Percentiles rank a stretch among this genome's conserved stretches.
Evolutionary conservation across 2,797 vertebrate genomes (phyloP).

Genomic region (Ceyx erithaca): DNA sequence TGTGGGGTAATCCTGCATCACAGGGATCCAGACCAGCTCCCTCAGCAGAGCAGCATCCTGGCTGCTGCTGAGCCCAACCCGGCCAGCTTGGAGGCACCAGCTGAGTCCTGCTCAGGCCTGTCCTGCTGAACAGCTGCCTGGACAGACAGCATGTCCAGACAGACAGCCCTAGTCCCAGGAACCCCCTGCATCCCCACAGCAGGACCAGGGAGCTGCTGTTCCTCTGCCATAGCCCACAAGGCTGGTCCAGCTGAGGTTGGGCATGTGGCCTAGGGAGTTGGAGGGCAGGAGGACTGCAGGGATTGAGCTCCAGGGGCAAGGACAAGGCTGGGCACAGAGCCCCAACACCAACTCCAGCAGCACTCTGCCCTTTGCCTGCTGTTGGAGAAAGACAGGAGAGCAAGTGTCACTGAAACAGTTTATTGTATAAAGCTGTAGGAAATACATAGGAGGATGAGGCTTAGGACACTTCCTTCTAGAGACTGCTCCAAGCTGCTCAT

Average conservation of each 20-base stretch:
- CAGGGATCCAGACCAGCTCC: rapidly evolving
- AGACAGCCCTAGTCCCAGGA: background rate
- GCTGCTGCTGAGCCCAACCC: background rate
- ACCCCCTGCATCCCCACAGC: background rate
- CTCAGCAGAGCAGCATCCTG: rapidly evolving
- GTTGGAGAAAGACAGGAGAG: background rate
- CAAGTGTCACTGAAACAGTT: background rate
- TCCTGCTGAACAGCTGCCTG: background rate
- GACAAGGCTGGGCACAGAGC: background rate
- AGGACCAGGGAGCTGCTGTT: background rate
- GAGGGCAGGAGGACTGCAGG: rapidly evolving
- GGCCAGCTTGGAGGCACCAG: too few relatives aligned
- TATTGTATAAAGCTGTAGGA: constrained; percentile 72
- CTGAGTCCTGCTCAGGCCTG: background rate
- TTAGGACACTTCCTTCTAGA: constrained; percentile 12
- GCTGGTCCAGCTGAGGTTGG: rapidly evolving
- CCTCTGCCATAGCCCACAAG: background rate
- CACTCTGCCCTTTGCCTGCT: background rate
- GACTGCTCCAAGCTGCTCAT: constrained; percentile 9
- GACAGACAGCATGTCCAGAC: background rate
- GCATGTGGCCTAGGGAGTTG: background rate
- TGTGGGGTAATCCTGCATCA: rapidly evolving
- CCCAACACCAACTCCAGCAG: background rate
- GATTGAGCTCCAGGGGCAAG: rapidly evolving
- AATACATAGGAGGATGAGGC: constrained; percentile 4